These are phyloP conservation scores for Acrobasis consociella DNA, from an alignment of 2,888 invertebrate genomes.

Conservation along the genomic window DNA sequence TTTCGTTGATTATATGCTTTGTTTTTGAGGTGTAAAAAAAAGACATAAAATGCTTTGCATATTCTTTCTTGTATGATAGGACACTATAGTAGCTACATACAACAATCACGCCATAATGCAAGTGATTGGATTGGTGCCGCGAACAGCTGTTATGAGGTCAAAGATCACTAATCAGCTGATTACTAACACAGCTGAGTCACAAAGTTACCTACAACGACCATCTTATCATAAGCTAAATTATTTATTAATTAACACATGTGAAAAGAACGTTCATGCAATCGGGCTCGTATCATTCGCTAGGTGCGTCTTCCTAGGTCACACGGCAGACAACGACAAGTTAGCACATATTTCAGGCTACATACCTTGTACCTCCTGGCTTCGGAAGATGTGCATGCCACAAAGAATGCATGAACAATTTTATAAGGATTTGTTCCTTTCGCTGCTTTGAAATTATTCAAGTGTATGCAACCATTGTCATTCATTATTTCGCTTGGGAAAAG, in stretches of 20 bases:
- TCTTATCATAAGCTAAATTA: conserved; percentile 32
- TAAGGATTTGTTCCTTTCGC: conserved; percentile 88
- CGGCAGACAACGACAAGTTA: background rate
- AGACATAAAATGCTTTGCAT: no score
- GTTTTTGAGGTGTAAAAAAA: no score
- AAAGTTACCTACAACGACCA: conserved; percentile 1
- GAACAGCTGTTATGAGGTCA: conserved; percentile 73
- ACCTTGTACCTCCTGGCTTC: conserved; percentile 94
- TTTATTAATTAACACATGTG: conserved; percentile 11
- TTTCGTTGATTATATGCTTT: no score
- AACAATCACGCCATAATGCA: conserved; percentile 34
- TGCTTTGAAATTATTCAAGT: conserved; percentile 90
- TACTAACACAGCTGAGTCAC: conserved; percentile 37
- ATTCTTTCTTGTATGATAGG: no score
- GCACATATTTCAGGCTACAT: conserved; percentile 34
- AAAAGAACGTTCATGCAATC: conserved; percentile 1
- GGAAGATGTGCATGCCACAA: conserved; percentile 90
- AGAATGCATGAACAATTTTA: conserved; percentile 92
- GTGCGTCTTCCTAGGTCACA: conserved; percentile 6
- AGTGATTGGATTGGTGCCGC: conserved; percentile 24
- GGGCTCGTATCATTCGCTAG: background rate
- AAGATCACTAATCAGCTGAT: conserved; percentile 77
- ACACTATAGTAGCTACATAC: background rate
- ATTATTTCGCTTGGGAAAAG: conserved; percentile 64
- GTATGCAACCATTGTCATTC: conserved; percentile 89